These are phyloP conservation scores for Xestia sexstrigata DNA, from an alignment of 2,888 invertebrate genomes.

Conservation along the genomic window DNA sequence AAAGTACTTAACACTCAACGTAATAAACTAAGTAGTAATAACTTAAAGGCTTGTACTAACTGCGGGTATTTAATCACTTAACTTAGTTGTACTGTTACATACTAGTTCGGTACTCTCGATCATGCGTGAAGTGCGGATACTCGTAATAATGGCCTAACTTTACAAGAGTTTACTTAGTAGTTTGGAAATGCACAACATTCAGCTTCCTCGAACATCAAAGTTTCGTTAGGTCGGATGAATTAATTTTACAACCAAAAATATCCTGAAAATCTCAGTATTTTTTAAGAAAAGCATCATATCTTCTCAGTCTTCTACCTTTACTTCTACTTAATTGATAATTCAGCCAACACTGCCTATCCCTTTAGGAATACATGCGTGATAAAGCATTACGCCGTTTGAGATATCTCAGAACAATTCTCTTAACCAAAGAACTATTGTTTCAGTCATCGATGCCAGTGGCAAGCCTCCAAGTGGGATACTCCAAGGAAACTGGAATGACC, in stretches of 20 bases:
- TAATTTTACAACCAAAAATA: not conserved
- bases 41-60: not conserved
- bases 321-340: not conserved
- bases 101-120: slow-evolving; percentile 30
- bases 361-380: not conserved
- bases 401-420: not conserved
- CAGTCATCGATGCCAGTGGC: slow-evolving; percentile 86
- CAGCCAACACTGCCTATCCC: too few species aligned
- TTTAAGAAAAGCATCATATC: not conserved
- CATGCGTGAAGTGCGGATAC: slow-evolving; percentile 28
- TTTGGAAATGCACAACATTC: slow-evolving; percentile 14
- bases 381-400: not conserved
- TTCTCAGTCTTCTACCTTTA: too few species aligned
- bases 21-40: slow-evolving; percentile 1
- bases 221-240: not conserved
- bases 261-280: not conserved
- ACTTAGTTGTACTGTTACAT: slow-evolving; percentile 10
- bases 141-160: slow-evolving; percentile 46
- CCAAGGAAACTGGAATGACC: slow-evolving; percentile 79
- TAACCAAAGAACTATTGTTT: slow-evolving; percentile 23
- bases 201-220: not conserved
- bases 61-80: slow-evolving; percentile 26
- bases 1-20: not conserved
- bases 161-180: slow-evolving; percentile 18
- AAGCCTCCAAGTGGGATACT: slow-evolving; percentile 83